Conservation (phyloP, 2,797 vertebrate genomes). For the Alectoris magna region DNA sequence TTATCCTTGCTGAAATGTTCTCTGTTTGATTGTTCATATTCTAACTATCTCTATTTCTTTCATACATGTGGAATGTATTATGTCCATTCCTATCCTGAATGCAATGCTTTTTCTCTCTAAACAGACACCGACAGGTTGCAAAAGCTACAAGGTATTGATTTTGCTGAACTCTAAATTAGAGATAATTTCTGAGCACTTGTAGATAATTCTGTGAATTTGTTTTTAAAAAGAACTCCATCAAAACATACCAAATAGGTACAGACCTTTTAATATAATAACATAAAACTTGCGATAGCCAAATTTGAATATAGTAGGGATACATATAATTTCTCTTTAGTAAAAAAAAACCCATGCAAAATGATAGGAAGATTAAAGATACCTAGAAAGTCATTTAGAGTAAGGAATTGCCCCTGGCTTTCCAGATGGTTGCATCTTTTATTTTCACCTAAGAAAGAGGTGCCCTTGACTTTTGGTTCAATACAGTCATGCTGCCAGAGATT, state of each 20-base stretch:
- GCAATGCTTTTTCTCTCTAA: not conserved
- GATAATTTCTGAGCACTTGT: not conserved
- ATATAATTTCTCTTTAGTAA: not conserved
- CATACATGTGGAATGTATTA: not conserved
- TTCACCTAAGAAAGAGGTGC: not conserved
- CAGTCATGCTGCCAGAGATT: fast-evolving
- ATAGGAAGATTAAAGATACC: not conserved
- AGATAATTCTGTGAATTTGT: not conserved
- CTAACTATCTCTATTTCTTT: not conserved
- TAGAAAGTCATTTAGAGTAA: not conserved
- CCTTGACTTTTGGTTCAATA: not conserved
- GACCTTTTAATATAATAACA: not conserved
- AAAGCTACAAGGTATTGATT: not conserved
- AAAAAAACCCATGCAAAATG: not conserved
- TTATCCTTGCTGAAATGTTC: not conserved
- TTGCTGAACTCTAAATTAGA: not conserved
- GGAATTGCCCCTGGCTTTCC: not conserved
- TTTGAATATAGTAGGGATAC: not conserved
- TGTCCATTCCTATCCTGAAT: not conserved
- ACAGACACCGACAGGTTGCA: not conserved
- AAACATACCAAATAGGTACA: not conserved
- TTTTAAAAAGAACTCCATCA: not conserved
- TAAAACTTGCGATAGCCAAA: not conserved
- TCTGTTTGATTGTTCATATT: not conserved
- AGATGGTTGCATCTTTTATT: not conserved